Base-by-base conservation (phyloP, 35 echinoderm and acorn worm genomes). In the Chiridota heheva region DNA sequence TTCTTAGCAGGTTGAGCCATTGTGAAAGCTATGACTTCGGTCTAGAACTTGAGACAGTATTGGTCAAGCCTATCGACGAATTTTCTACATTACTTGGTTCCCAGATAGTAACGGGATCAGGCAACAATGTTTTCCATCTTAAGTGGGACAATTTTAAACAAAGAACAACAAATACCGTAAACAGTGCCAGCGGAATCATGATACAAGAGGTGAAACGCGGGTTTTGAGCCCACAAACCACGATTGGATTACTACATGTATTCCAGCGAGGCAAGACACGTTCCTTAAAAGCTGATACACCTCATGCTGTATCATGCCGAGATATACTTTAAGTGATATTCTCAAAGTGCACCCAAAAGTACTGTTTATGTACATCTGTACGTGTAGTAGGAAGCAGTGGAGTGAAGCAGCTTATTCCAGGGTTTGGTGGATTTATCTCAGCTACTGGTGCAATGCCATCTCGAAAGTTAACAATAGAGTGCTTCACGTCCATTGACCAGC, bases 401-500 rank as follows among this genome's bases (percentile, higher is more conserved):
- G n/a, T n/a, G n/a, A n/a, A n/a, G n/a, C n/a, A n/a, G n/a, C n/a
- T n/a, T n/a, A 66, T 92, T 31, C 83, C 89, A 37, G 84, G 83
- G 53, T 92, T 73, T 82, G 24, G 32, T 36, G 89, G 89, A n/a
- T 87, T 62, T 41, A 60, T 92, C 35, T 92, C 89, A 28, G 30
- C 25, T 4, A 92, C 83, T 62, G 89, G 89, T 41, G 31, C n/a
- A 18, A 64, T 4, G 24, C 89, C 89, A 38, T n/a, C 62, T 44
- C 36, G 8, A 0, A 15, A 44, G 20, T 81, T 84, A 4, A 87
- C 84, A 1, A 59, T 92, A 42, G 90, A 92, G 36, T 92, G 88
- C 42, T 92, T 87, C 60, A 76, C 90, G 24, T 67, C 83, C 25
- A 92, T 92, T 42, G 65, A 91, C 57, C 17, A 69, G 13, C 90